phyloP scores from a whole-genome alignment of 2,113 vertebrate genomes.

The Sterrhoptilus dennistouni region DNA sequence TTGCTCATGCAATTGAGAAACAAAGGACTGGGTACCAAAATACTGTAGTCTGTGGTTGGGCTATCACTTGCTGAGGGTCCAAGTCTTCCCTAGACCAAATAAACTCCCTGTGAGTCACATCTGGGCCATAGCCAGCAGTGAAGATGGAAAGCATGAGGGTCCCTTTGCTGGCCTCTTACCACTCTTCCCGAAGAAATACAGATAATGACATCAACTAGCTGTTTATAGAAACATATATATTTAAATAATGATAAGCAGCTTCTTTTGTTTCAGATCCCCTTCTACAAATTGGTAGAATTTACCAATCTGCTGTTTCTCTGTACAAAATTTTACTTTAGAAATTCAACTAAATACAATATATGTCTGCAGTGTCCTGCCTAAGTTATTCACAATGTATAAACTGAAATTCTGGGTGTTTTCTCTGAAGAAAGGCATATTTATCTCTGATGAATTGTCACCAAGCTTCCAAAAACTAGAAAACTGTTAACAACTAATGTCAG shows the following conservation, averaged over 20 bases:
- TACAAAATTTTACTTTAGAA: background rate
- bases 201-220: background rate
- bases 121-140: background rate
- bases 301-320: background rate
- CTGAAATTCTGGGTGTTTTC: background rate
- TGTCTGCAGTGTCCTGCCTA: background rate
- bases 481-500: fast-evolving
- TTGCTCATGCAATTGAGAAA: background rate
- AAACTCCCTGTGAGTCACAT: background rate
- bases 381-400: background rate
- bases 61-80: background rate
- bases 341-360: background rate
- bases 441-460: background rate
- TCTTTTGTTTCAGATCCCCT: background rate
- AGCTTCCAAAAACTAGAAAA: background rate
- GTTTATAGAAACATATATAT: background rate
- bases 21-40: background rate
- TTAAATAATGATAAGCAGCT: slow-evolving; percentile 23
- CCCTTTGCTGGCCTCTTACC: background rate
- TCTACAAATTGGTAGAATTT: background rate
- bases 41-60: background rate
- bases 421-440: background rate
- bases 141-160: background rate
- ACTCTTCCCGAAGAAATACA: background rate
- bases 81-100: background rate